Evolutionary conservation across 2,888 invertebrate species (phyloP), one percentile per base, ranked within the genome.

Genomic region (Troides aeacus): DNA sequence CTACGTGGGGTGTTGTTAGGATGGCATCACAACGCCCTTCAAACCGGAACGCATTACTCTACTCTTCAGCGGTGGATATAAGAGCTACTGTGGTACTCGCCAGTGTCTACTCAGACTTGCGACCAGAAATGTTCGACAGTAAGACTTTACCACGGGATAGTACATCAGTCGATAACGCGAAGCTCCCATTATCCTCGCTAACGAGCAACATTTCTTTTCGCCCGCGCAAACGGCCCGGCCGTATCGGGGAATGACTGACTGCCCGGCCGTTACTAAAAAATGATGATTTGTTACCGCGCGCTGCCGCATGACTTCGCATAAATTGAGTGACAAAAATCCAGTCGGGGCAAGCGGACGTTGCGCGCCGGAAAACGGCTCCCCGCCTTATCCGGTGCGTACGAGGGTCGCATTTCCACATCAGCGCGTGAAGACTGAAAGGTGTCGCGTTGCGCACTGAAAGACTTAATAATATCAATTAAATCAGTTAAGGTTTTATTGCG

Each of bases 311-410:
- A 81, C 82, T 82, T 84, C 84, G 84, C 85, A 85, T 86, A 86
- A 85, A 87, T 84, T 85, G 87, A 87, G 88, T 89, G 89, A 89
- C 90, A 88, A 89, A 88, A 89, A 85, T 88, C 81, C 79, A 79
- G 81, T 81, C 78, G 74, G 74, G 73, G 72, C 67, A 39, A 60
- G 15, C 24, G 46, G 66, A 70, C 76, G 69, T 66, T 69, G 50
- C 68, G 62, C 10, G 63, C 61, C 61, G 42, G 56, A 62, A 62
- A 66, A 72, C 6, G 5, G n/a, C 56, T 72, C 72, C 70, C 18
- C 24, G 69, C 73, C 73, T 77, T 83, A 79, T 70, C 58, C 1
- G 57, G n/a, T 18, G 62, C 12, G 21, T 6, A 5, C 64, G 81
- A 84, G 77, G 77, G 81, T 75, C 69, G 60, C 71, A 69, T 79